Evolutionary conservation across 2,113 vertebrate species (phyloP), one percentile per base, ranked within the genome.

Genomic region (Formicarius rufipectus): DNA sequence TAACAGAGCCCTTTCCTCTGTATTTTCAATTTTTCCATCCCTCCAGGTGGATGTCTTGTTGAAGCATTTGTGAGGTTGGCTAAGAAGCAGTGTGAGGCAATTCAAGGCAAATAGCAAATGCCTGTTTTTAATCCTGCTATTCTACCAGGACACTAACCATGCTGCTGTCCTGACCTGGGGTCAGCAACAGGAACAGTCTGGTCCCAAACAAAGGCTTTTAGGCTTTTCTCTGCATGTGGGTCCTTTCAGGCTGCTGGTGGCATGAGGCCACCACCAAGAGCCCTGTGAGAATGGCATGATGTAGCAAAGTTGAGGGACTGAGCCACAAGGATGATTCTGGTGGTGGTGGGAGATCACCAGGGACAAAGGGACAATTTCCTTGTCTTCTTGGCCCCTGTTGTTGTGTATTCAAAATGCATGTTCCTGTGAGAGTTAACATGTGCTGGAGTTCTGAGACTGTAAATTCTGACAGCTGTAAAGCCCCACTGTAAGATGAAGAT

Each of bases 381-480:
- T 78, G 49, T 86, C 37, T 87, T 82, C 39, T 92, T 30, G 53
- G 31, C 31, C 40, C 56, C 40, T 39, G 12, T 72, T 90, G n/a
- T 60, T 75, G n/a, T 8, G 1, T 33, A 37, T 44, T 83, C 47
- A 89, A 87, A 86, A 78, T 52, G 10, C 25, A 13, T 42, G 23
- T 14, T 88, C 45, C 31, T 89, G 62, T 89, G 80, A 92, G 66
- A 93, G n/a, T 53, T 90, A 95, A 66, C 60, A 84, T 1, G 7
- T 68, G 56, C 79, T 92, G 42, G 24, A 78, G 68, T 72, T 44
- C 68, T 49, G 68, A 81, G 28, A 78, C 47, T 72, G 33, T 72
- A 92, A 84, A 90, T 67, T 64, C 73, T 90, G 83, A 82, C 86
- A 89, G 49, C 83, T 94, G 60, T 82, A 64, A 87, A 90, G 37